phyloP scores from a whole-genome alignment of 2,113 vertebrate genomes.

The Geothlypis trichas region DNA sequence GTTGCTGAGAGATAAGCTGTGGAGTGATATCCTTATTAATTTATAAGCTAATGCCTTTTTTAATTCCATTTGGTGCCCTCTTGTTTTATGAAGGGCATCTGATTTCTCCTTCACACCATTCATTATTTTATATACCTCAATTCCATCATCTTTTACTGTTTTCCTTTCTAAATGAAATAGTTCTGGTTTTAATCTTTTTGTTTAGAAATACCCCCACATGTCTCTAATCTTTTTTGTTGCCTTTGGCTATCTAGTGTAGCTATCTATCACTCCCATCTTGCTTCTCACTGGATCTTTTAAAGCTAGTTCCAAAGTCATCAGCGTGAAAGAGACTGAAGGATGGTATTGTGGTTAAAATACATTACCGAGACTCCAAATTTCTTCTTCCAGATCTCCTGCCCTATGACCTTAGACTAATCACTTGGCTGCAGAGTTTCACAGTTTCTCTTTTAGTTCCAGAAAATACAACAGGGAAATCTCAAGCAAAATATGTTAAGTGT shows the following conservation, averaged over 20 bases:
- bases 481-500: background rate
- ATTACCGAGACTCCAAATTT: background rate
- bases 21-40: background rate
- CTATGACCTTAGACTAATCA: background rate
- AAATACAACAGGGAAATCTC: background rate
- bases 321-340: slow-evolving; percentile 41
- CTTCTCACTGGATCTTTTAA: slow-evolving; percentile 54
- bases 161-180: slow-evolving; percentile 60
- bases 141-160: slow-evolving; percentile 48
- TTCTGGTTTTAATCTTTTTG: slow-evolving; percentile 62
- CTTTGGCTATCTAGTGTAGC: slow-evolving; percentile 19
- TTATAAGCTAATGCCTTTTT: background rate
- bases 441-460: background rate
- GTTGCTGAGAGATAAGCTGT: background rate
- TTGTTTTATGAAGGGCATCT: slow-evolving; percentile 57
- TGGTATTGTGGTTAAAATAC: slow-evolving; percentile 1
- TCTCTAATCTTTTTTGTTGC: slow-evolving; percentile 62
- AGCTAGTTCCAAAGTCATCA: slow-evolving; percentile 59
- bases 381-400: background rate
- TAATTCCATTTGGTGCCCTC: slow-evolving; percentile 28
- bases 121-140: slow-evolving; percentile 39
- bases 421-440: background rate
- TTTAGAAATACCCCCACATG: slow-evolving; percentile 55
- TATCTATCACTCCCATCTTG: slow-evolving; percentile 59
- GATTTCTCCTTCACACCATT: slow-evolving; percentile 54